Evolutionary conservation across 2,113 vertebrate species (phyloP), one percentile per base, ranked within the genome.

Genomic region (Eulemur rufifrons): DNA sequence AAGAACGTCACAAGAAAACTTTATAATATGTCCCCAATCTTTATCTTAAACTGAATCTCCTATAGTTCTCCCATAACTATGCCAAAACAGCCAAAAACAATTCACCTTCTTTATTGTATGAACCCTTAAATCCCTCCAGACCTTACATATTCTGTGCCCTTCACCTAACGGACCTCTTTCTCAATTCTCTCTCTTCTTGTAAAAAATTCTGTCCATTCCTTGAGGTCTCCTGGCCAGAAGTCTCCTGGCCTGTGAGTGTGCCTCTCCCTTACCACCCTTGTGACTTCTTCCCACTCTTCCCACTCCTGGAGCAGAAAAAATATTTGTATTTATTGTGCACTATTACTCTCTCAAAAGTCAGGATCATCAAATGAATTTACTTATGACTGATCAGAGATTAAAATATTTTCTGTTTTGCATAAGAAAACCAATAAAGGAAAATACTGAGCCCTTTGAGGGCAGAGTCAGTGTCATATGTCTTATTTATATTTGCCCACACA

Each of bases 341-440:
- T 87, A 54, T 56, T 64, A 32, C 8, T 32, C n/a, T 89, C 23
- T 63, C 32, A 64, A 84, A 89, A 89, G 42, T 81, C 27, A 94
- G 15, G 86, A 37, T 95, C 20, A 63, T n/a, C 23, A 59, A 52
- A 17, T 89, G 59, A 69, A 63, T 86, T 91, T 93, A 25, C 25
- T 89, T 34, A 64, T 56, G 15, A 56, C 83, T 82, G 39, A 59
- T 85, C 32, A 93, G 12, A 88, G 14, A 34, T 80, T 68, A 77
- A 73, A 50, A 95, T 66, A 68, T 78, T 68, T 91, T 94, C 12
- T 86, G 15, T 54, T 86, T 34, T 94, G 45, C 54, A 71, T 52
- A 73, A 94, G 54, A 93, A 94, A 95, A 37, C 10, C 14, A 86
- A 59, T 45, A 71, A 64, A 84, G 42, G 47, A 87, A 93, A 85